Evolutionary conservation across 2,888 invertebrate species (phyloP).

Genomic region (Coenonympha glycerion): DNA sequence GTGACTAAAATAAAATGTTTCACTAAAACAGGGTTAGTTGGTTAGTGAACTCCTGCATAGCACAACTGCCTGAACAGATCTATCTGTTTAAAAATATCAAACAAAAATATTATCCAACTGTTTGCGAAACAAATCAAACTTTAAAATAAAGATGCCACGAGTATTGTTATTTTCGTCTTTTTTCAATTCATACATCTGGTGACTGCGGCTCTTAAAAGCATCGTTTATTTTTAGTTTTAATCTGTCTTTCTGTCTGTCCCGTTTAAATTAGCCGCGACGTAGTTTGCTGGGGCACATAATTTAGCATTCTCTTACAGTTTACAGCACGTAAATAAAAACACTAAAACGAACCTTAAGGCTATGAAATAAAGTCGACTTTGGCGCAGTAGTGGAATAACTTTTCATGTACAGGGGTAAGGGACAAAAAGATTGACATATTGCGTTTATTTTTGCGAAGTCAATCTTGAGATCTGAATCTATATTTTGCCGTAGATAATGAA

Average conservation of each 20-base stretch:
- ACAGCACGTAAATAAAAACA: slow-evolving; percentile 4
- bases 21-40: too few relatives aligned
- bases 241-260: slow-evolving; percentile 45
- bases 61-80: too few relatives aligned
- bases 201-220: slow-evolving; percentile 18
- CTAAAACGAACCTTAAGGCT: neutral
- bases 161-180: slow-evolving; percentile 20
- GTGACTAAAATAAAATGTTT: too few relatives aligned
- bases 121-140: slow-evolving; percentile 29
- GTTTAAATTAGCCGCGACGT: slow-evolving; percentile 62
- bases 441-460: slow-evolving; percentile 42
- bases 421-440: slow-evolving; percentile 59
- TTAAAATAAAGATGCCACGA: too few relatives aligned
- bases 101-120: too few relatives aligned
- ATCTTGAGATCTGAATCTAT: slow-evolving; percentile 44
- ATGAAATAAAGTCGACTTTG: slow-evolving; percentile 2
- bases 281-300: slow-evolving; percentile 40
- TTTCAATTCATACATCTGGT: slow-evolving; percentile 3
- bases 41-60: too few relatives aligned
- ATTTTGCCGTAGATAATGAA: slow-evolving; percentile 49
- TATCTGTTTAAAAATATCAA: neutral
- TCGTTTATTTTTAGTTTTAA: slow-evolving; percentile 49
- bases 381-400: neutral
- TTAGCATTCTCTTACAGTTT: slow-evolving; percentile 30
- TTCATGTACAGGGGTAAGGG: slow-evolving; percentile 24